Evolutionary conservation across 2,888 invertebrate genomes (phyloP).

Genomic region (Tachina lurida): DNA sequence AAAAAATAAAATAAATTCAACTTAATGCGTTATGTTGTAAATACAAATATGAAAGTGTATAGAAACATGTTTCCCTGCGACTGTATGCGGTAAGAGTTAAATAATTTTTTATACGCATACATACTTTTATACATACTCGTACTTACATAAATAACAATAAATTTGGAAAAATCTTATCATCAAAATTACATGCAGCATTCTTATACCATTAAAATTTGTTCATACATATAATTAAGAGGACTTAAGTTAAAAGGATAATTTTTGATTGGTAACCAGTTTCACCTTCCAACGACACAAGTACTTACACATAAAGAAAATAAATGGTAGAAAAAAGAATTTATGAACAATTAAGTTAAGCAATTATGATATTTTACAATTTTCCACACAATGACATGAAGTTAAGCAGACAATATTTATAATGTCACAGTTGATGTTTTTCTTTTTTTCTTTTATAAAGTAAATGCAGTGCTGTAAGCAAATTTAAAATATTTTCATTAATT

Average conservation of each 20-base stretch:
- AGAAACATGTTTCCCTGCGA: not conserved
- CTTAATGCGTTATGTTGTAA: slow-evolving; percentile 13
- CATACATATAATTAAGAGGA: not conserved
- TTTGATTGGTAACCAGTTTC: slow-evolving; percentile 30
- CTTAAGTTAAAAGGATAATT: not conserved
- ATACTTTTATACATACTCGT: not conserved
- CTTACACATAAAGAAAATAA: too few relatives aligned
- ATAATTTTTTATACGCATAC: not conserved
- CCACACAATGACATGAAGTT: too few relatives aligned
- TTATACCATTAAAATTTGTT: not conserved
- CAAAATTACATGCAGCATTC: slow-evolving; percentile 44
- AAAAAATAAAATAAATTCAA: slow-evolving; percentile 15
- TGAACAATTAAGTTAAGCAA: not conserved
- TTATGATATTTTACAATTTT: too few relatives aligned
- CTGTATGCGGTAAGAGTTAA: not conserved
- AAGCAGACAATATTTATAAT: too few relatives aligned
- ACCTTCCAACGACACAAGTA: slow-evolving; percentile 6
- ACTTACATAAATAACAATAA: slow-evolving; percentile 2
- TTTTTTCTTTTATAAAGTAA: too few relatives aligned
- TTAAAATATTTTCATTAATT: too few relatives aligned
- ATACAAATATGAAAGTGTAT: not conserved
- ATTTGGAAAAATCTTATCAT: slow-evolving; percentile 41
- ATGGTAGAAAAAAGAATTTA: not conserved
- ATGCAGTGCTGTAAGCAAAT: too few relatives aligned
- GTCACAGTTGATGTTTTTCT: too few relatives aligned